Conservation (phyloP, 2,113 vertebrate species). For the Chelonoidis abingdonii region DNA sequence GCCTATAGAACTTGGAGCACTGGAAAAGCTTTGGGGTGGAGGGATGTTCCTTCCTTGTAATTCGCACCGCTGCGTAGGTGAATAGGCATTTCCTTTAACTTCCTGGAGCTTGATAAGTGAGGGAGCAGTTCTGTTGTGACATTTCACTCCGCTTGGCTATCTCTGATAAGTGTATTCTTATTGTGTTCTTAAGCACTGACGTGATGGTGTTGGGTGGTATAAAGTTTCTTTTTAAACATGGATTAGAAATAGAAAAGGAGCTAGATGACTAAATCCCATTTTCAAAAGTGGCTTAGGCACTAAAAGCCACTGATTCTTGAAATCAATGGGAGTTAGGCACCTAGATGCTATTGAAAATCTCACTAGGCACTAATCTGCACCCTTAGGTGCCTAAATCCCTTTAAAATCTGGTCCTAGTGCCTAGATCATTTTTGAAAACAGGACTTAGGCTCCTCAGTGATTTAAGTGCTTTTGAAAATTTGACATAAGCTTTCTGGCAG, state of each 20-base stretch:
- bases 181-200: not conserved
- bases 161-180: not conserved
- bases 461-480: fast-evolving
- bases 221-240: not conserved
- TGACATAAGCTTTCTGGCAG: not conserved
- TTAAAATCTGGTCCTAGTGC: not conserved
- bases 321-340: not conserved
- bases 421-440: not conserved
- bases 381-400: fast-evolving
- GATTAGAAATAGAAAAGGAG: not conserved
- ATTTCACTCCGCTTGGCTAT: fast-evolving
- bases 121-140: fast-evolving
- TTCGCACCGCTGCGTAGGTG: no score
- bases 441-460: not conserved
- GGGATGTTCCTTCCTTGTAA: no score
- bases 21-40: not conserved
- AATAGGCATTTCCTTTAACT: not conserved
- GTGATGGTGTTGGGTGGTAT: fast-evolving
- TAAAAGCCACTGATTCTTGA: not conserved
- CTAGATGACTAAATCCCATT: not conserved
- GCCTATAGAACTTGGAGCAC: no score
- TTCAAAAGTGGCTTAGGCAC: not conserved
- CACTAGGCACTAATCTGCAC: not conserved
- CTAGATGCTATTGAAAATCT: not conserved
- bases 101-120: not conserved